phyloP scores from a whole-genome alignment of 2,888 invertebrate genomes.

The Prenolepis imparis region DNA sequence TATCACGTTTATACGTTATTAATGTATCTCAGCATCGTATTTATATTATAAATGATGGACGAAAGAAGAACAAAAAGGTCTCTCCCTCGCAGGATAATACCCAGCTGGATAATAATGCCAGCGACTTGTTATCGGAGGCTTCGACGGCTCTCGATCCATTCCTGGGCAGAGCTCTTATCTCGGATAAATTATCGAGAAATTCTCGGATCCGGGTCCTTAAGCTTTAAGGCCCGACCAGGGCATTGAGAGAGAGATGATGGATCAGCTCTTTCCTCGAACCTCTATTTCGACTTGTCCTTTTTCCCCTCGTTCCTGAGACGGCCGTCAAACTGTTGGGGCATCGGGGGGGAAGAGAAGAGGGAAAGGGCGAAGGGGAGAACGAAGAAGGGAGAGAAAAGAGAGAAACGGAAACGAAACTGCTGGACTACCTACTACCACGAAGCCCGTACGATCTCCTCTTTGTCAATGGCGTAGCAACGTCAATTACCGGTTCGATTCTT shows the following conservation, averaged over 20 bases:
- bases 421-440: slow-evolving; percentile 54
- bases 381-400: slow-evolving; percentile 55
- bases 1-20: neutral
- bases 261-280: slow-evolving; percentile 63
- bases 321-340: slow-evolving; percentile 45
- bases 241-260: slow-evolving; percentile 65
- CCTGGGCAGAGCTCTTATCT: slow-evolving; percentile 57
- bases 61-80: no score
- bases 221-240: slow-evolving; percentile 38
- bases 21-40: neutral
- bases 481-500: slow-evolving; percentile 44
- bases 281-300: slow-evolving; percentile 60
- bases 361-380: slow-evolving; percentile 15
- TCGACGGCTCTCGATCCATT: slow-evolving; percentile 3
- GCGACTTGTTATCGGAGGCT: slow-evolving; percentile 32
- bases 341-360: neutral
- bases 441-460: slow-evolving; percentile 41
- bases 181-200: slow-evolving; percentile 70
- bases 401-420: slow-evolving; percentile 59
- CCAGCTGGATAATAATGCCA: slow-evolving; percentile 33
- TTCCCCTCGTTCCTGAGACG: slow-evolving; percentile 61
- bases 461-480: slow-evolving; percentile 59
- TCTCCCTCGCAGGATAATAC: neutral
- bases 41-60: neutral
- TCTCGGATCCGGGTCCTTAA: slow-evolving; percentile 66